Percentiles rank a stretch among this genome's conserved stretches.
These are phyloP conservation scores for Pogonomyrmex barbatus DNA, from an alignment of 1,140 invertebrate species.

Conservation along the genomic window DNA sequence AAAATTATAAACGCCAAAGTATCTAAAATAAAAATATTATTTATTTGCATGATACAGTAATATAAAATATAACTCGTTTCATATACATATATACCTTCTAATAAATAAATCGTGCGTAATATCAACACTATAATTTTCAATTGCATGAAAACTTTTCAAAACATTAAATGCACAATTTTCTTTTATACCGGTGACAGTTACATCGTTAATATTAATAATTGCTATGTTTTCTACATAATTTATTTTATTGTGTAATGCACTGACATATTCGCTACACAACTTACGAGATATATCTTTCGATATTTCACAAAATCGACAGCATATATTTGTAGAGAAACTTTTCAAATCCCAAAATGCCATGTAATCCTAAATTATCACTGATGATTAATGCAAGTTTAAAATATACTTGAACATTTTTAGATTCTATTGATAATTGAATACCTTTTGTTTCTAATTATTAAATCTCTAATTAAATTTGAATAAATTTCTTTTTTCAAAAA, in stretches of 20 bases:
- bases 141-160: neutral
- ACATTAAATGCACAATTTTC: constrained; percentile 21
- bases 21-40: constrained; percentile 20
- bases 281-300: neutral
- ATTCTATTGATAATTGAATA: neutral
- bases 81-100: constrained; percentile 20
- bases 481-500: constrained; percentile 33
- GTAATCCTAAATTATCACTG: constrained; percentile 13
- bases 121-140: constrained; percentile 39
- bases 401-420: constrained; percentile 15
- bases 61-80: constrained; percentile 15
- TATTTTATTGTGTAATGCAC: neutral
- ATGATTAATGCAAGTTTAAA: constrained; percentile 31
- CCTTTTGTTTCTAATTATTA: constrained; percentile 32
- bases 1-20: constrained; percentile 25
- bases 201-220: constrained; percentile 28
- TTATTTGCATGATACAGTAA: constrained; percentile 4
- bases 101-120: constrained; percentile 34
- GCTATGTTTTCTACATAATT: constrained; percentile 18
- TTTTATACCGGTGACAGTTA: neutral
- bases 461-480: constrained; percentile 16
- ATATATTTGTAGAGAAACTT: neutral
- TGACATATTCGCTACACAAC: constrained; percentile 5
- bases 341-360: constrained; percentile 25
- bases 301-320: constrained; percentile 35